Base-by-base conservation (phyloP, 2,888 invertebrate species). In the Serrognathus titanus region DNA sequence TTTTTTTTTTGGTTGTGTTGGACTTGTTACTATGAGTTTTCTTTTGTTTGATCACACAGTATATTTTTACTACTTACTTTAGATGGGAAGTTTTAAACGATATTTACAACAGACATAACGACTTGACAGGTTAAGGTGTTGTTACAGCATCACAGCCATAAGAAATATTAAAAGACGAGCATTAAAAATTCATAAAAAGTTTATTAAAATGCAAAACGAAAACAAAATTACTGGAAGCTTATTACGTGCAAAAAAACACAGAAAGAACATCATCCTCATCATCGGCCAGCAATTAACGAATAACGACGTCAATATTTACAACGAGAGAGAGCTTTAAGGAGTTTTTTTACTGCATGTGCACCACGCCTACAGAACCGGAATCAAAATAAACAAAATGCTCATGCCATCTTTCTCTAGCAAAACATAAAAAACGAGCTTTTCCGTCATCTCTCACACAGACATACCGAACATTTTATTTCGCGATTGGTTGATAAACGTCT, bases 401-500 rank as follows among this genome's bases (percentile, higher is more conserved):
- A 69, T 68, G 69, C 68, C 64, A 67, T 66, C 64, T 65, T 62
- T 66, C 60, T 63, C 61, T 63, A 59, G 59, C 60, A 62, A 55
- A 48, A 60, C 62, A 59, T 48, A 60, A 59, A 60, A 64, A 55
- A 48, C 54, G 58, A 58, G 53, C 53, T 58, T 62, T 57, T 55
- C 59, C 58, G 60, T 56, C 59, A 58, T 38, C 51, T 61, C 57
- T 62, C 63, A 63, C 66, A 67, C 63, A 62, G 68, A 81, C 84
- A 82, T 81, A 92, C 92, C 83, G 89, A 83, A 78, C 86, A 85
- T 76, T 88, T 90, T 75, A 89, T 86, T 77, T 89, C 89, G 78
- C 87, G 88, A 79, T 90, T 90, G 60, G 90, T 92, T 59, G 92
- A 92, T 75, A 92, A 84, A 71, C 90, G 85, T 71, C 91, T 83